phyloP scores from a whole-genome alignment of 2,888 invertebrate species.

The Oscheius sp. region DNA sequence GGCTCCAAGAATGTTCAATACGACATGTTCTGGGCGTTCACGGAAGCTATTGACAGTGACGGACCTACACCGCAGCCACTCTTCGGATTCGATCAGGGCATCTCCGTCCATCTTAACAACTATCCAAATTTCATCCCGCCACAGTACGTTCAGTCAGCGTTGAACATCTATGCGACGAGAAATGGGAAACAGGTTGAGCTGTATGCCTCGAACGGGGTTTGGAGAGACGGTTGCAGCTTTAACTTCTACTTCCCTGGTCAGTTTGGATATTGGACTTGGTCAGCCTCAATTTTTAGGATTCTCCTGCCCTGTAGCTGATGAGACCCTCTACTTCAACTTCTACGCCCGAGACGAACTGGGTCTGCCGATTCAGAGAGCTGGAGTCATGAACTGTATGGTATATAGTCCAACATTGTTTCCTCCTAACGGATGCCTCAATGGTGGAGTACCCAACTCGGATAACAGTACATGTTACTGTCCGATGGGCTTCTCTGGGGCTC shows the following conservation, averaged over 20 bases:
- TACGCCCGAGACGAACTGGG: constrained; percentile 58
- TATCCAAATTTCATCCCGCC: constrained; percentile 46
- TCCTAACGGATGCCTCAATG: constrained; percentile 61
- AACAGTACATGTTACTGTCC: constrained; percentile 65
- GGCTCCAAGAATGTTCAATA: constrained; percentile 39
- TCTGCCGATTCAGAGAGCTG: constrained; percentile 59
- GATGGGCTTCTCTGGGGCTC: constrained; percentile 55
- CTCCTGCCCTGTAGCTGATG: constrained; percentile 54
- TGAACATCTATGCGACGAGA: constrained; percentile 55
- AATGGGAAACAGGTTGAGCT: constrained; percentile 46
- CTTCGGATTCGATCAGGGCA: constrained; percentile 11
- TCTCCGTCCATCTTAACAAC: constrained; percentile 40
- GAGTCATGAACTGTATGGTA: constrained; percentile 58
- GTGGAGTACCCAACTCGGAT: constrained; percentile 57
- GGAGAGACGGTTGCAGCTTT: constrained; percentile 60
- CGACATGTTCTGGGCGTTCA: constrained; percentile 53
- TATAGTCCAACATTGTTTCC: constrained; percentile 52
- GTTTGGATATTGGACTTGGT: too few species aligned
- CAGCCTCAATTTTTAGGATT: constrained; percentile 32
- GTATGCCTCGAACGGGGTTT: constrained; percentile 48
- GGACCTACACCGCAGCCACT: constrained; percentile 45
- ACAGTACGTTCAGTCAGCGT: constrained; percentile 48
- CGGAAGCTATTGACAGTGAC: constrained; percentile 40
- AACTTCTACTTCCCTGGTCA: constrained; percentile 60
- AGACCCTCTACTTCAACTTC: constrained; percentile 65